Conservation (phyloP, 1,140 invertebrate genomes). For the Brachionus angularis region DNA sequence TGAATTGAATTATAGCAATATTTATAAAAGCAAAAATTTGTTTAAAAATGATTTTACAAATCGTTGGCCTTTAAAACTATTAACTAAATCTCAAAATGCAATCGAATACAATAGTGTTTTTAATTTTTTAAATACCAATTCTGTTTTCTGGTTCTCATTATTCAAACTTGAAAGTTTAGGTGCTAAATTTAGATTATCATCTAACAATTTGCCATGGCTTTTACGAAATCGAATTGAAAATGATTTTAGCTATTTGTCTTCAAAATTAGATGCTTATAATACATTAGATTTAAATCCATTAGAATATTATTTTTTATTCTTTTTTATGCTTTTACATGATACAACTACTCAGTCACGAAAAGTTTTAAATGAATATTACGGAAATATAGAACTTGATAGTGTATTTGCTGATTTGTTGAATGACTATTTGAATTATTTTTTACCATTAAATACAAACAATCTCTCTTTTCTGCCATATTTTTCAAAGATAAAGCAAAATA, state of each 20-base stretch:
- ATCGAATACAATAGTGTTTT: constrained; percentile 3
- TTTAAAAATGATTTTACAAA: neutral
- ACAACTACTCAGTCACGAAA: constrained; percentile 9
- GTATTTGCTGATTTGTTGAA: constrained; percentile 2
- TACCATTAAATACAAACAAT: neutral
- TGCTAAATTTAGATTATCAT: constrained; percentile 3
- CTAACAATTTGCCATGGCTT: neutral
- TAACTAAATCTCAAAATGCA: neutral
- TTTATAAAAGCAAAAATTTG: neutral
- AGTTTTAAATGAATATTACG: neutral
- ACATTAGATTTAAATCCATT: neutral
- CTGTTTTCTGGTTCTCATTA: neutral
- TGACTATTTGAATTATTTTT: constrained; percentile 36
- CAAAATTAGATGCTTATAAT: constrained; percentile 1
- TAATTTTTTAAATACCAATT: constrained; percentile 16
- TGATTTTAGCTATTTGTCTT: neutral
- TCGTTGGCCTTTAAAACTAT: constrained; percentile 15
- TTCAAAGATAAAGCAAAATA: neutral
- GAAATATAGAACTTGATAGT: constrained; percentile 20
- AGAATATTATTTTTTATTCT: constrained; percentile 1
- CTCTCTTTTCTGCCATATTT: neutral
- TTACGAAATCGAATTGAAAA: neutral
- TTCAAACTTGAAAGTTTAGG: constrained; percentile 3
- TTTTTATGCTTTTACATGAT: constrained; percentile 9
- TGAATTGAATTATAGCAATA: neutral